These are phyloP conservation scores for Xiphorhynchus erythropygius DNA, from an alignment of 2,797 vertebrate genomes.

Conservation along the genomic window DNA sequence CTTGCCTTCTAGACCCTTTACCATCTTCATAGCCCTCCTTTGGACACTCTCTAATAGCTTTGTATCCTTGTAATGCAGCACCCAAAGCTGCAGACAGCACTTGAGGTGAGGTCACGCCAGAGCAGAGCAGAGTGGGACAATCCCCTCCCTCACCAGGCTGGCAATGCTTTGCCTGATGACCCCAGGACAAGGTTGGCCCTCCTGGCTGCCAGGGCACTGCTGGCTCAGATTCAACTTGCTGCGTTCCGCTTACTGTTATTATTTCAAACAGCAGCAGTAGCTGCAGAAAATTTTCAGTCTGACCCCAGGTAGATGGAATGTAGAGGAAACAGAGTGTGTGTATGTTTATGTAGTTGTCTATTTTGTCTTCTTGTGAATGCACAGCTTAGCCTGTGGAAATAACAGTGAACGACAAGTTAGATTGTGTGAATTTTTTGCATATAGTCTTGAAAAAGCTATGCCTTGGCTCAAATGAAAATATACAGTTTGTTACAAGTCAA, in stretches of 20 bases:
- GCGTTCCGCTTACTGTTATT: neutral
- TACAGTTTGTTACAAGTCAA: neutral
- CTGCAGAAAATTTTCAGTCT: neutral
- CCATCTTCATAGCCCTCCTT: neutral
- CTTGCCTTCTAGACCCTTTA: neutral
- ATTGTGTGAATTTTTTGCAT: neutral
- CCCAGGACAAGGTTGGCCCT: neutral
- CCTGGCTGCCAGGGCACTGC: neutral
- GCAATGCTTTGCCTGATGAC: neutral
- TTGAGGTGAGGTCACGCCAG: neutral
- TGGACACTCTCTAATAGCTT: rapidly evolving
- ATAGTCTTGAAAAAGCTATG: neutral
- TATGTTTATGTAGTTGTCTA: neutral
- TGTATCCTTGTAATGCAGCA: neutral
- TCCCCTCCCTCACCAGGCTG: rapidly evolving
- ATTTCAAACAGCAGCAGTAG: neutral
- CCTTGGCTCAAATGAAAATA: neutral
- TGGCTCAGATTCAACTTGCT: neutral
- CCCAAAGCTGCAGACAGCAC: neutral
- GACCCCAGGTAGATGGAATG: neutral
- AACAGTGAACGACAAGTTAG: neutral
- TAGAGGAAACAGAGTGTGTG: neutral
- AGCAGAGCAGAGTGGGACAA: neutral
- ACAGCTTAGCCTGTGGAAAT: rapidly evolving
- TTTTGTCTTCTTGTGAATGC: neutral